A percentile compares a stretch with the other conserved stretches of the same genome.
Conservation (phyloP, 2,797 vertebrate species). For the Fistularia commersonii region DNA sequence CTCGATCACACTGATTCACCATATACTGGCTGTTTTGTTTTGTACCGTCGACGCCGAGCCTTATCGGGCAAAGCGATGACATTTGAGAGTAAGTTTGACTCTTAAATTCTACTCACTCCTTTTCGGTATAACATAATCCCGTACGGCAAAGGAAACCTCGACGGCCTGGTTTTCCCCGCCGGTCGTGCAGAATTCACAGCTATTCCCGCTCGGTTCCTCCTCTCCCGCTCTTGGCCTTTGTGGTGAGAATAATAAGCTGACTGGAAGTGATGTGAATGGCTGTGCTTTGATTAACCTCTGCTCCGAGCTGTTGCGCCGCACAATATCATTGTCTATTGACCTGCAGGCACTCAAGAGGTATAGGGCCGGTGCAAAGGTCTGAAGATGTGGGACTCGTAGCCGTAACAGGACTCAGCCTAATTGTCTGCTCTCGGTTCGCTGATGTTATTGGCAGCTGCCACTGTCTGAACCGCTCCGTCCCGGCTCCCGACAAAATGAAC, state of each 20-base stretch:
- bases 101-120: neutral
- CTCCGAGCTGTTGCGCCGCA: conserved; percentile 63
- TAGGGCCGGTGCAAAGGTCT: conserved; percentile 79
- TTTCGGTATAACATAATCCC: no score
- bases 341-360: conserved; percentile 75
- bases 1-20: conserved; percentile 61
- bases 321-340: conserved; percentile 81
- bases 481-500: conserved; percentile 79
- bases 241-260: conserved; percentile 58
- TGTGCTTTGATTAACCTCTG: conserved; percentile 81
- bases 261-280: conserved; percentile 47
- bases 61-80: conserved; percentile 6
- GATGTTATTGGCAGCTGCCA: conserved; percentile 96
- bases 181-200: no score
- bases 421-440: conserved; percentile 86
- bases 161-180: no score
- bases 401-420: conserved; percentile 81
- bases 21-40: conserved; percentile 33
- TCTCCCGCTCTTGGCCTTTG: conserved; percentile 48
- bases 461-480: conserved; percentile 74
- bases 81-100: conserved; percentile 6
- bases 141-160: neutral
- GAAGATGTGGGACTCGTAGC: conserved; percentile 74
- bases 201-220: conserved; percentile 5
- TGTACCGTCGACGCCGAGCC: conserved; percentile 18